Evolutionary conservation across 2,113 vertebrate genomes (phyloP), one percentile per base, ranked within the genome.

Genomic region (Menidia beryllina): DNA sequence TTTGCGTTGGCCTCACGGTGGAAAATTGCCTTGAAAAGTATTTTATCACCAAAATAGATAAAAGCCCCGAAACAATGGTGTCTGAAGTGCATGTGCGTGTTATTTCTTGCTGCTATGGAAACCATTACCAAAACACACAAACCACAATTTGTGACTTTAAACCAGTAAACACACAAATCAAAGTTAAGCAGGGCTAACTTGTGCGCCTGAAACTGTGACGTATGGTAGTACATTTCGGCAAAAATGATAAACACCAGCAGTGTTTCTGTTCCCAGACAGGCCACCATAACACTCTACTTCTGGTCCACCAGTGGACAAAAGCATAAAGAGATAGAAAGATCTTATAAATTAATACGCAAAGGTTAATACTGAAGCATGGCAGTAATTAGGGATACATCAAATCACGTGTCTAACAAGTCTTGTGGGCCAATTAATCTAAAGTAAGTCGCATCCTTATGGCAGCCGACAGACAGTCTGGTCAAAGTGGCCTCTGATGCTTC

Each of bases 391-490:
- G 79, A 61, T 19, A 49, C 57, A 53, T 79, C 24, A 70, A 72
- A 74, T 79, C 57, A 39, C 52, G 51, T 77, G 86, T 86, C 74
- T 85, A 76, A 78, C 63, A 62, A 58, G 61, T 79, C 63, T 57
- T 77, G 52, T 74, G 51, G 59, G 63, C 78, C 80, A 81, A 84
- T 86, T 84, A 77, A 79, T 83, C 48, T 2, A 24, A 75, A 51
- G 73, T 26, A 19, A 23, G 75, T 75, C 62, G 45, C 38, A 72
- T 90, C 86, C 79, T 91, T 89, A 85, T 85, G 92, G 62, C 81
- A 56, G 56, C 82, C 88, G 87, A 82, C 74, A 74, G 64, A 82
- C 65, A 86, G 68, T 75, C 69, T 90, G 87, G 84, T 89, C 80
- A 72, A 89, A 87, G 72, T 41, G 74, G 67, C 56, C 87, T 82